Conservation (phyloP, 2,113 vertebrate species). For the Hippocampus mohnikei region DNA sequence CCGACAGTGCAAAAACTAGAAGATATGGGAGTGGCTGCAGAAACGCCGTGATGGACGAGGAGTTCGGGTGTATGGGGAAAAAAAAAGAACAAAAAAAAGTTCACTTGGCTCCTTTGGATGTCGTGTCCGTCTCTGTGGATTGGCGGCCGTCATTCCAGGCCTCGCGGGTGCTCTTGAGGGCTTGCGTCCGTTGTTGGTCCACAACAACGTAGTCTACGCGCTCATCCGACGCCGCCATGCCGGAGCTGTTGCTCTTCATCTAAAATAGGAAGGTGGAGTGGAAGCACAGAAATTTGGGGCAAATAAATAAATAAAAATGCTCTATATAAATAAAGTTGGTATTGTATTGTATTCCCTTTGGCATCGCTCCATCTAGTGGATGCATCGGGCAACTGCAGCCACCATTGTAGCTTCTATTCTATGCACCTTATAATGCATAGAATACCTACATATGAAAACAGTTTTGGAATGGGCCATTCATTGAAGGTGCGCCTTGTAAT, state of each 20-base stretch:
- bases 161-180: constrained; percentile 91
- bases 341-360: no score
- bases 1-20: constrained; percentile 69
- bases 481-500: no score
- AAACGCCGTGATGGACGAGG: constrained; percentile 7
- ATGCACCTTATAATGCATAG: no score
- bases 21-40: constrained; percentile 42
- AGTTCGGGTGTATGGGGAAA: background rate
- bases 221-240: constrained; percentile 86
- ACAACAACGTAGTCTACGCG: constrained; percentile 98
- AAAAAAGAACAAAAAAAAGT: background rate
- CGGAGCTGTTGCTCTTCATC: constrained; percentile 90
- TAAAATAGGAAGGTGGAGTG: constrained; percentile 34
- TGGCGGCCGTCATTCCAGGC: constrained; percentile 96
- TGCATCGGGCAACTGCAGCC: no score
- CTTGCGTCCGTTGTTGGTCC: constrained; percentile 93
- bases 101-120: constrained; percentile 88
- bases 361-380: no score
- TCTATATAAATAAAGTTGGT: no score
- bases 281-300: background rate
- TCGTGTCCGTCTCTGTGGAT: constrained; percentile 88
- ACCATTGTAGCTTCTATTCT: no score
- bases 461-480: no score
- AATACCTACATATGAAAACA: no score
- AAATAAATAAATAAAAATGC: background rate